Evolutionary conservation across 1,140 invertebrate genomes (phyloP).

Genomic region (Caenorhabditis brenneri): DNA sequence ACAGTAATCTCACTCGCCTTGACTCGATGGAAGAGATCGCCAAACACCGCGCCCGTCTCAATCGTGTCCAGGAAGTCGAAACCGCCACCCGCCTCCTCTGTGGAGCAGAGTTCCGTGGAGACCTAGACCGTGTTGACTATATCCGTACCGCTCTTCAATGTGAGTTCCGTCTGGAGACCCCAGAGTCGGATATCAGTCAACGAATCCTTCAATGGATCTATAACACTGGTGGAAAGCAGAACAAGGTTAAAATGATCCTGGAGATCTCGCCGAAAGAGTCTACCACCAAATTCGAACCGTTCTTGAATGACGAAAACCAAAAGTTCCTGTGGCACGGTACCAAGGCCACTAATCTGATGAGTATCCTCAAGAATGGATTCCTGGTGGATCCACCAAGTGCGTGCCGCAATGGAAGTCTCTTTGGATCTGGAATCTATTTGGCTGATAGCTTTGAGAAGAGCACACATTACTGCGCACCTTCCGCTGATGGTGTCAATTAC

Average conservation of each 20-base stretch:
- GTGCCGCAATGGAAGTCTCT: slow-evolving; percentile 49
- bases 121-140: slow-evolving; percentile 41
- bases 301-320: slow-evolving; percentile 42
- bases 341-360: slow-evolving; percentile 52
- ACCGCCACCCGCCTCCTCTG: slow-evolving; percentile 34
- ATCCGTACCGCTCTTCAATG: slow-evolving; percentile 54
- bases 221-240: slow-evolving; percentile 35
- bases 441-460: slow-evolving; percentile 58
- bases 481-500: slow-evolving; percentile 49
- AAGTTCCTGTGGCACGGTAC: slow-evolving; percentile 61
- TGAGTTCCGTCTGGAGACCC: slow-evolving; percentile 39
- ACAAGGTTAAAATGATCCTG: slow-evolving; percentile 41
- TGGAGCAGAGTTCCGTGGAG: slow-evolving; percentile 8
- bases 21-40: slow-evolving; percentile 52
- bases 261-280: slow-evolving; percentile 32
- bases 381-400: slow-evolving; percentile 50
- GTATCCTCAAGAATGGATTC: slow-evolving; percentile 56
- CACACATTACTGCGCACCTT: slow-evolving; percentile 51
- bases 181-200: slow-evolving; percentile 46
- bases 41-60: neutral
- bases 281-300: slow-evolving; percentile 43
- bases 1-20: slow-evolving; percentile 72
- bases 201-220: slow-evolving; percentile 53
- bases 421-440: slow-evolving; percentile 59
- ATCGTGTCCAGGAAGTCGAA: slow-evolving; percentile 38